Conservation (phyloP, 2,888 invertebrate species). For the Cheilosia urbana region DNA sequence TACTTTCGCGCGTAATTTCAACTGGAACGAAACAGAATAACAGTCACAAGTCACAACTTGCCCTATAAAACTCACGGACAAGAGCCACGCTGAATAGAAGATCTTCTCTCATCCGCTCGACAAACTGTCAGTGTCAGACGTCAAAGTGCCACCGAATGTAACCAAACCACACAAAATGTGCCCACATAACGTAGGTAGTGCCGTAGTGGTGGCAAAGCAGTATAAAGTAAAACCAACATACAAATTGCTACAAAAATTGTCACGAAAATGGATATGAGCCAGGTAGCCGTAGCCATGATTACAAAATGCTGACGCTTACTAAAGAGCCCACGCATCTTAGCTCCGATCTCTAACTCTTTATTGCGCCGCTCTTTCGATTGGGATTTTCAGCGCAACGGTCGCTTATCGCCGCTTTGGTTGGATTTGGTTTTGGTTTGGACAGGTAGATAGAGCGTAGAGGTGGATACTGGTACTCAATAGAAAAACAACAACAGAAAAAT, state of each 20-base stretch:
- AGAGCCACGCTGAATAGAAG: too few relatives aligned
- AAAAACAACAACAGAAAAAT: constrained; percentile 38
- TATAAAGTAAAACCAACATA: neutral
- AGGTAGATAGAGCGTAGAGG: constrained; percentile 53
- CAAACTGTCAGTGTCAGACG: too few relatives aligned
- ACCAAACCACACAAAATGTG: too few relatives aligned
- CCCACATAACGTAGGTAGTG: neutral
- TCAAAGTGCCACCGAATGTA: too few relatives aligned
- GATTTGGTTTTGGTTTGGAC: constrained; percentile 20
- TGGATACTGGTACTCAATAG: neutral
- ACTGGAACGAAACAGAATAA: too few relatives aligned
- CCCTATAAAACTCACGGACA: too few relatives aligned
- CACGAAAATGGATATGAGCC: neutral
- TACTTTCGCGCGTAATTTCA: too few relatives aligned
- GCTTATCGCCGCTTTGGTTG: neutral
- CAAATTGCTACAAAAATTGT: neutral
- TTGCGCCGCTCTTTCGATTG: neutral
- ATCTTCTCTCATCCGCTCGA: too few relatives aligned
- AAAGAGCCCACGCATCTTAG: constrained; percentile 41
- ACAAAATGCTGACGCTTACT: constrained; percentile 25
- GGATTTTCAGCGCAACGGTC: constrained; percentile 23
- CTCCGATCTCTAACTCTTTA: neutral
- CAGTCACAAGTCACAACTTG: too few relatives aligned
- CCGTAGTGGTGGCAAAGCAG: neutral
- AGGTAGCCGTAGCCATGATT: too few relatives aligned